These are phyloP conservation scores for Oedothorax gibbosus DNA, from an alignment of 1,140 invertebrate genomes.

Conservation along the genomic window DNA sequence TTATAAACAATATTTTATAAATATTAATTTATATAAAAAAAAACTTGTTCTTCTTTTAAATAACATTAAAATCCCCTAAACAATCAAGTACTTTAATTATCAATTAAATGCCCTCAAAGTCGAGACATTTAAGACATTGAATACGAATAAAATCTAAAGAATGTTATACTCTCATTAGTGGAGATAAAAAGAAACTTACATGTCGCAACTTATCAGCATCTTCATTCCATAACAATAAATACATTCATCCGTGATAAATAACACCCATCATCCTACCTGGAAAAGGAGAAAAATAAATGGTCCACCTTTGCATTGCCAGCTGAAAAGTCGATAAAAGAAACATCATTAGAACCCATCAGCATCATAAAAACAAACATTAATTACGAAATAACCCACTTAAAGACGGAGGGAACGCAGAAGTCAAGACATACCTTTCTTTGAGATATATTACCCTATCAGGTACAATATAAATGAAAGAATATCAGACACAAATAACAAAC, in stretches of 20 bases:
- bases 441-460: slow-evolving; percentile 50
- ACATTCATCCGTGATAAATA: slow-evolving; percentile 3
- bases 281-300: slow-evolving; percentile 28
- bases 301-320: slow-evolving; percentile 35
- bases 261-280: slow-evolving; percentile 10
- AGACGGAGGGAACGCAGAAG: slow-evolving; percentile 41
- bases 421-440: slow-evolving; percentile 54
- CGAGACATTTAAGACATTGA: too few relatives aligned
- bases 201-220: background rate
- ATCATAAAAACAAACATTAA: slow-evolving; percentile 46
- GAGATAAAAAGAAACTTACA: too few relatives aligned
- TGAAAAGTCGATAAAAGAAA: slow-evolving; percentile 43
- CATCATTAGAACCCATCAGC: slow-evolving; percentile 35
- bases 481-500: slow-evolving; percentile 36
- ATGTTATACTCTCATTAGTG: too few relatives aligned
- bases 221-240: slow-evolving; percentile 24
- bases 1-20: too few relatives aligned
- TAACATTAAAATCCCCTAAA: too few relatives aligned
- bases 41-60: too few relatives aligned
- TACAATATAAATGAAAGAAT: slow-evolving; percentile 28
- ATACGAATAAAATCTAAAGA: too few relatives aligned
- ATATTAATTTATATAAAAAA: too few relatives aligned
- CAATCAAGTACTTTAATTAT: too few relatives aligned
- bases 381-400: slow-evolving; percentile 33
- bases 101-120: too few relatives aligned